Evolutionary conservation across 2,888 invertebrate species (phyloP).

Genomic region (Lottia gigantea): DNA sequence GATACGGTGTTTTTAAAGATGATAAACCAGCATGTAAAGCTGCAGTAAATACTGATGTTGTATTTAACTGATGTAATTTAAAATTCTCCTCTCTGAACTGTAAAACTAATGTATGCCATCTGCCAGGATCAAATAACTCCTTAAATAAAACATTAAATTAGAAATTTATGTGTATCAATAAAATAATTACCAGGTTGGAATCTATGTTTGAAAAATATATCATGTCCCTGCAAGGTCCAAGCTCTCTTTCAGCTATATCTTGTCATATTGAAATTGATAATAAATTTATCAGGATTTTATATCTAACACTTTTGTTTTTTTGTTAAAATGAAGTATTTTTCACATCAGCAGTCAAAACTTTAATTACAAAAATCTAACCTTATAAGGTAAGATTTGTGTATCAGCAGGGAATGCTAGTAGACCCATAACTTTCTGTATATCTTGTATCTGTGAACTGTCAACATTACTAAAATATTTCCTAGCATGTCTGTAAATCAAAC

Average conservation of each 20-base stretch:
- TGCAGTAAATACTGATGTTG: conserved; percentile 90
- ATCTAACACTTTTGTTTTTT: too few species aligned
- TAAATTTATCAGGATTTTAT: too few species aligned
- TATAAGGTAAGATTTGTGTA: conserved; percentile 49
- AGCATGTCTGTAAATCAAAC: conserved; percentile 77
- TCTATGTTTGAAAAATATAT: too few species aligned
- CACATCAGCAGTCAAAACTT: too few species aligned
- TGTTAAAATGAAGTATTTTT: too few species aligned
- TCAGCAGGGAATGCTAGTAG: conserved; percentile 83
- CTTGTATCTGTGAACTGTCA: conserved; percentile 86
- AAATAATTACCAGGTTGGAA: too few species aligned
- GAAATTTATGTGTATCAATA: too few species aligned
- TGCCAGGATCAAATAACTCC: conserved; percentile 74
- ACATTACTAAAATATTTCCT: conserved; percentile 89
- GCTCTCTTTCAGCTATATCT: too few species aligned
- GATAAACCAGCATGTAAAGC: conserved; percentile 93
- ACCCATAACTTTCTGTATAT: conserved; percentile 95
- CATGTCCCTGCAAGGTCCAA: too few species aligned
- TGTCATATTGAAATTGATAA: background rate
- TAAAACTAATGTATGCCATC: conserved; percentile 86
- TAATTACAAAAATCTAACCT: too few species aligned
- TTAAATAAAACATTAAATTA: conserved; percentile 32
- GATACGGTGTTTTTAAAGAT: conserved; percentile 90
- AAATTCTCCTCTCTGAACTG: conserved; percentile 96
- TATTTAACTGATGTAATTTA: conserved; percentile 90